Evolutionary conservation across 37 sponge, comb jelly and placozoan species (phyloP), one percentile per base, ranked within the genome.

Genomic region (Hormiphora californensis): DNA sequence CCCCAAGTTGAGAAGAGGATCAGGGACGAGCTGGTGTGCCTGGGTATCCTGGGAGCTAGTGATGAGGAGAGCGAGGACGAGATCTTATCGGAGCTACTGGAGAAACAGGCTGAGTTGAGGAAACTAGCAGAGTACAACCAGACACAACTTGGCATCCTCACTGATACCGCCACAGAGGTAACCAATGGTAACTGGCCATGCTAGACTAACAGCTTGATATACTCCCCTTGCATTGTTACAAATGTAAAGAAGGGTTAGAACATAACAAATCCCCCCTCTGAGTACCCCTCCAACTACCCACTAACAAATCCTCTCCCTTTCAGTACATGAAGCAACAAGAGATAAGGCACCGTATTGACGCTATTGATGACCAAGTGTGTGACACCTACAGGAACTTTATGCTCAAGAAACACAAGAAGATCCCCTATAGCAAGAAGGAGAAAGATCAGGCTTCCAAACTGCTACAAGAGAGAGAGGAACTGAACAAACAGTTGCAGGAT

Each of bases 241-340:
- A n/a, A n/a, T n/a, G n/a, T n/a, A n/a, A n/a, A n/a, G n/a, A n/a
- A n/a, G n/a, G n/a, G n/a, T n/a, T n/a, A n/a, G n/a, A n/a, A n/a
- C n/a, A n/a, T n/a, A n/a, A n/a, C n/a, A n/a, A n/a, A n/a, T n/a
- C n/a, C n/a, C n/a, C n/a, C n/a, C n/a, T n/a, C n/a, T n/a, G n/a
- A n/a, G n/a, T n/a, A n/a, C n/a, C n/a, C n/a, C n/a, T n/a, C n/a
- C n/a, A n/a, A n/a, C n/a, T n/a, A n/a, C n/a, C n/a, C n/a, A n/a
- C n/a, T n/a, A n/a, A n/a, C n/a, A n/a, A n/a, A n/a, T n/a, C n/a
- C n/a, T n/a, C n/a, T n/a, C n/a, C 25, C 62, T n/a, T 27, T 7
- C 68, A 67, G 81, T 36, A 73, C 25, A 73, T 73, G 81, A 73
- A 73, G 23, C 81, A 73, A 46, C 81, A 73, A 73, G 81, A 73